Evolutionary conservation across 2,113 vertebrate genomes (phyloP).

Genomic region (Ammodytes marinus): DNA sequence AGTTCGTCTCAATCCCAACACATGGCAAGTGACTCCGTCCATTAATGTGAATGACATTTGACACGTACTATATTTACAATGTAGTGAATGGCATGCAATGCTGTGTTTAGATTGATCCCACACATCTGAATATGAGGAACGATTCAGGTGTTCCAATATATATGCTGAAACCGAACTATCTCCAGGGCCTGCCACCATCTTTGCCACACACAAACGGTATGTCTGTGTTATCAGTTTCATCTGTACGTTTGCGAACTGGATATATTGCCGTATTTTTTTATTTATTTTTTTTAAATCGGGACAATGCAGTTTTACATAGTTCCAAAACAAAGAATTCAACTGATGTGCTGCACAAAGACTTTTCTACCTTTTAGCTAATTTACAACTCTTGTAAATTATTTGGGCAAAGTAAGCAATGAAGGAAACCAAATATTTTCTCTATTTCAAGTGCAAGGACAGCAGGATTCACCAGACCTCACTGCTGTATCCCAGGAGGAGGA

Average conservation of each 20-base stretch:
- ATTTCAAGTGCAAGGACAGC: slow-evolving; percentile 65
- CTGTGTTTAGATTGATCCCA: slow-evolving; percentile 53
- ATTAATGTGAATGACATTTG: not conserved
- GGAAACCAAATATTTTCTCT: slow-evolving; percentile 21
- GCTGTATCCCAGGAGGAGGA: slow-evolving; percentile 67
- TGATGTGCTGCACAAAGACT: too few relatives aligned
- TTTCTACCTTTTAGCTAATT: too few relatives aligned
- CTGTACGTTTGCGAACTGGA: not conserved
- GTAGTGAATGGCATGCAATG: slow-evolving; percentile 2
- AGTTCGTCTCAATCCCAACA: slow-evolving; percentile 49
- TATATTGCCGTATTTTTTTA: not conserved
- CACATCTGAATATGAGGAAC: slow-evolving; percentile 55
- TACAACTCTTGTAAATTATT: too few relatives aligned
- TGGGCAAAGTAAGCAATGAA: not conserved
- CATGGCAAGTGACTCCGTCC: slow-evolving; percentile 44
- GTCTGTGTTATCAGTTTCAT: slow-evolving; percentile 7
- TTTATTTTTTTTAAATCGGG: too few relatives aligned
- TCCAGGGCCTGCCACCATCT: slow-evolving; percentile 42
- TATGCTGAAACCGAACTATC: slow-evolving; percentile 45
- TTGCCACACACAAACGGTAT: slow-evolving; percentile 67
- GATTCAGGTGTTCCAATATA: slow-evolving; percentile 39
- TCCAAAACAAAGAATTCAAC: too few relatives aligned
- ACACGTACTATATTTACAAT: not conserved
- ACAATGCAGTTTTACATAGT: too few relatives aligned
- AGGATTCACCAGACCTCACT: slow-evolving; percentile 61